phyloP scores from a whole-genome alignment of 2,797 vertebrate species.

The Urocyon cinereoargenteus region DNA sequence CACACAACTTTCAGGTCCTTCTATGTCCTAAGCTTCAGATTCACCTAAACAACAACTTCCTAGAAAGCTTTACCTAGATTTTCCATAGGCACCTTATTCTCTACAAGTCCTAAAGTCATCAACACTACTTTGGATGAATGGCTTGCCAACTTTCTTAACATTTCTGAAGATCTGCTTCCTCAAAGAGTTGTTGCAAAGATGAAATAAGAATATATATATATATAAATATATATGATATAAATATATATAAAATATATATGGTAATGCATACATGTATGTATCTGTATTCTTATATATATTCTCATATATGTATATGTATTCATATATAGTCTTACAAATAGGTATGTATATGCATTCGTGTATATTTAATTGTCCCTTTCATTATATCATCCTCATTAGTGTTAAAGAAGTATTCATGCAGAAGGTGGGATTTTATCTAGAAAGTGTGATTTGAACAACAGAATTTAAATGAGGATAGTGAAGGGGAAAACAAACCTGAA shows the following conservation, averaged over 20 bases:
- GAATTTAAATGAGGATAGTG: background rate
- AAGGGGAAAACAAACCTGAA: background rate
- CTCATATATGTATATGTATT: background rate
- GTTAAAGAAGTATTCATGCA: background rate
- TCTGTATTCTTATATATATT: background rate
- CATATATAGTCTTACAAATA: no score
- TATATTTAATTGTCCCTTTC: background rate
- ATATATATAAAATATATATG: no score
- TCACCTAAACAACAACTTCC: background rate
- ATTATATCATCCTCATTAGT: background rate
- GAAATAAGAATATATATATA: background rate
- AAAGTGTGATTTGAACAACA: slow-evolving; percentile 19
- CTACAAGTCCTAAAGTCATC: background rate
- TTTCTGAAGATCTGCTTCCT: background rate
- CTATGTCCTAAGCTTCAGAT: background rate
- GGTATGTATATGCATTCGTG: background rate
- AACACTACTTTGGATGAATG: background rate
- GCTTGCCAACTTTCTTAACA: background rate
- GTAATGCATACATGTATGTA: background rate
- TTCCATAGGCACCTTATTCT: background rate
- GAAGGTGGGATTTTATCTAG: background rate
- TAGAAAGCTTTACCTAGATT: background rate
- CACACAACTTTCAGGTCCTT: background rate
- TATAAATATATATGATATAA: background rate
- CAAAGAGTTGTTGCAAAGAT: background rate